Base-by-base conservation (phyloP, 2,888 invertebrate genomes). In the Aphidoletes aphidimyza region DNA sequence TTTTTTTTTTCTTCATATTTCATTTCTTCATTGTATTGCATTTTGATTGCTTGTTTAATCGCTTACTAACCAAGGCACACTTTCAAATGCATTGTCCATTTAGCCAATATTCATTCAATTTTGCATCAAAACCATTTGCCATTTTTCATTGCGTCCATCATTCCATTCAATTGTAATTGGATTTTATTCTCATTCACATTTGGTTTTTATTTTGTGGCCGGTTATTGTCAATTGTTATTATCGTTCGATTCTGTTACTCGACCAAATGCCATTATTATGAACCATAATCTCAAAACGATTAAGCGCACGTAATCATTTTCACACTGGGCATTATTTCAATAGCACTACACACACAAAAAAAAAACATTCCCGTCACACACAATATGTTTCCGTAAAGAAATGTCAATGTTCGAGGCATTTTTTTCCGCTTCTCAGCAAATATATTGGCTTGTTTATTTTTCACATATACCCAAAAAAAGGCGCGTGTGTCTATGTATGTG, bases 31-130 rank as follows among this genome's bases (percentile, higher is more conserved):
- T 69, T 54, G 3, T 30, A 69, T 30, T 69, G 69, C 34, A 69
- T 8, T 69, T 69, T n/a, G n/a, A n/a, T n/a, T n/a, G n/a, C 17
- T 9, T 14, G 17, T 69, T 2, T 30, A 34, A 30, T 30, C 69
- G 34, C 17, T 69, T 17, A 30, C 34, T 30, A n/a, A n/a, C n/a
- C n/a, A n/a, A 54, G 54, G 14, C 26, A 54, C 19, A 17, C 26
- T 22, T 54, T 30, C n/a, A 22, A 5, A 69, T 11, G 14, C 69
- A 69, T 69, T 69, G 69, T 30, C 69, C 69, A 69, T 69, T 69
- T 11, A 11, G 47, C 54, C 11, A n/a, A n/a, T n/a, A n/a, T 69
- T 69, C 30, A 69, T 69, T 34, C 22, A 8, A 69, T 69, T 69
- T n/a, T n/a, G n/a, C n/a, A n/a, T n/a, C n/a, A n/a, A n/a, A n/a